Evolutionary conservation across 1,140 invertebrate genomes (phyloP), one percentile per base, ranked within the genome.

Genomic region (Kradibia gibbosae): DNA sequence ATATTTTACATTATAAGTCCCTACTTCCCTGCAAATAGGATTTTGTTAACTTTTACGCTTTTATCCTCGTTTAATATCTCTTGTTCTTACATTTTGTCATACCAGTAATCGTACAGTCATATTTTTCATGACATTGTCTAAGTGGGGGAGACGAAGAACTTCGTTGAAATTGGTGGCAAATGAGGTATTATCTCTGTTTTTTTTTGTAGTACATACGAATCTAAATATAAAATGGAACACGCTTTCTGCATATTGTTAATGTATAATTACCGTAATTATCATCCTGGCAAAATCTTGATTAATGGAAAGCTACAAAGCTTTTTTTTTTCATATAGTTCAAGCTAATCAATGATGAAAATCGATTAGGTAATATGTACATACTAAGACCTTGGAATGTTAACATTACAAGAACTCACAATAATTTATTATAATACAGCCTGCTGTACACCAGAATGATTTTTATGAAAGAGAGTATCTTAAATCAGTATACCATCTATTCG

Each of bases 401-500:
- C 86, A 90, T 90, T 91, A 90, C 88, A 89, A 89, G 89, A 90
- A 90, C 90, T 88, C 89, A 90, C 89, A 85, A 91, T 90, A 89
- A 90, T 90, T 90, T 89, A 90, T 90, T 90, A 90, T 90, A 89
- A 89, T 90, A 91, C 90, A 91, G 89, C 88, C 89, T 90, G 88
- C 89, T 90, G 89, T 91, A 90, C 88, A 90, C 87, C 87, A 87
- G 87, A 89, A 87, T 89, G 88, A 90, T 88, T 89, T 84, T 76
- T 55, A 70, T 75, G 73, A 87, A 87, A 89, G 88, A 86, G 86
- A 88, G 87, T 88, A 87, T 85, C 88, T 88, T 85, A 88, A 11
- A 5, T 84, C 84, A 86, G 60, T 50, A 81, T 74, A 77, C 84
- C 84, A 79, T 50, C 62, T 75, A 53, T 53, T 79, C 75, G 34